A percentile compares a stretch with the other conserved stretches of the same genome.
phyloP scores from a whole-genome alignment of 2,797 vertebrate genomes.

The Ptychobarbus kaznakovi region DNA sequence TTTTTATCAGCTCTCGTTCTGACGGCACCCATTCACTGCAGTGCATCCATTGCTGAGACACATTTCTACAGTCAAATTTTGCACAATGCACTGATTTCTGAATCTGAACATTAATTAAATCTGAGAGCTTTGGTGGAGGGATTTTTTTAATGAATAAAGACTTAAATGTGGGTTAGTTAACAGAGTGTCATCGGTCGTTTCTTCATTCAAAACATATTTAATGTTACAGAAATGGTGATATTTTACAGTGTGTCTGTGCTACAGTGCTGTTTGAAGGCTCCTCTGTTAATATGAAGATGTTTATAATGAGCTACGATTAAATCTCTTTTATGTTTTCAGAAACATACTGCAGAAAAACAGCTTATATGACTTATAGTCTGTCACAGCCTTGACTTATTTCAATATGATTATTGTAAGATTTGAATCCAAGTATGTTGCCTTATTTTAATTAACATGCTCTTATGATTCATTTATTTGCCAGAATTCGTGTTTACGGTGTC shows the following conservation, averaged over 20 bases:
- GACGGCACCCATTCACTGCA: background rate
- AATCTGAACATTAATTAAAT: background rate
- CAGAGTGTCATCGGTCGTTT: background rate
- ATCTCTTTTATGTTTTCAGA: background rate
- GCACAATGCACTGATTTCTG: background rate
- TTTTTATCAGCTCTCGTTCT: background rate
- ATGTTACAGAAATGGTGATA: background rate
- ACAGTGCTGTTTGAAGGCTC: background rate
- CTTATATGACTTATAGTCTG: background rate
- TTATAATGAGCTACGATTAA: background rate
- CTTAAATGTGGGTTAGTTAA: background rate
- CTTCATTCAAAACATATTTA: background rate
- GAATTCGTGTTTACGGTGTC: conserved; percentile 52
- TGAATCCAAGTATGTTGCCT: conserved; percentile 72
- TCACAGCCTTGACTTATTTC: conserved; percentile 14
- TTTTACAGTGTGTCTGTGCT: background rate
- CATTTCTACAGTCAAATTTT: background rate
- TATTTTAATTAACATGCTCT: conserved; percentile 71
- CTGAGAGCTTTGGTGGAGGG: background rate
- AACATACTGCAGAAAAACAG: background rate
- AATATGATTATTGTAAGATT: conserved; percentile 60
- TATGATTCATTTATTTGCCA: conserved; percentile 64
- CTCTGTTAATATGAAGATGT: background rate
- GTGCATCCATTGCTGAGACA: background rate
- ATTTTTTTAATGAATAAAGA: too few relatives aligned